Conservation (phyloP, 2,797 vertebrate species). For the Anabas testudineus region DNA sequence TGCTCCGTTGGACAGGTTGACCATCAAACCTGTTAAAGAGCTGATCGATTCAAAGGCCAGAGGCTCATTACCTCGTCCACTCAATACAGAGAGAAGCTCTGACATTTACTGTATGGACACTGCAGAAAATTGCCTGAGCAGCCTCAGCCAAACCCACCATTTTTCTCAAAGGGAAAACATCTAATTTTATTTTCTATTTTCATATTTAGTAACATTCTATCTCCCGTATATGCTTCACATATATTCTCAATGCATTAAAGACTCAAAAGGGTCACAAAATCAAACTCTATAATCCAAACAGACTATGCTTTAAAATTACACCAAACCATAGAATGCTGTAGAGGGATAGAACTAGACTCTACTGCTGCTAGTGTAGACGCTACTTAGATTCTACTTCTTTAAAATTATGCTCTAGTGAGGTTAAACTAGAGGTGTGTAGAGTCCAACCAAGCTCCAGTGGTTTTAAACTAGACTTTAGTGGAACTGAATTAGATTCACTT, state of each 20-base stretch:
- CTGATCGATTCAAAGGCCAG: slow-evolving; percentile 33
- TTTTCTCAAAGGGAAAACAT: slow-evolving; percentile 2
- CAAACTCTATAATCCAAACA: background rate
- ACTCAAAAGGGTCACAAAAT: background rate
- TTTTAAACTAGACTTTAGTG: background rate
- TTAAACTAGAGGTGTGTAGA: no score
- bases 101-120: slow-evolving; percentile 52
- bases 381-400: no score
- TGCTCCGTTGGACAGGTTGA: slow-evolving; percentile 15
- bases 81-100: slow-evolving; percentile 40
- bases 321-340: no score
- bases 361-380: no score
- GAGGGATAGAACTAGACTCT: no score
- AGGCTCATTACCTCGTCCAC: slow-evolving; percentile 41
- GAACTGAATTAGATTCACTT: background rate
- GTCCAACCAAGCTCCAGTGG: background rate
- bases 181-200: background rate
- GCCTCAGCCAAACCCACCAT: slow-evolving; percentile 4
- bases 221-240: background rate
- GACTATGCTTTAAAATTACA: no score
- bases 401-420: no score
- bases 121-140: slow-evolving; percentile 35
- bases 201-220: background rate
- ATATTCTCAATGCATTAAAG: background rate
- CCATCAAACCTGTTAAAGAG: slow-evolving; percentile 40